phyloP scores from a whole-genome alignment of 2,797 vertebrate genomes.

The Triplophysa bombifrons region DNA sequence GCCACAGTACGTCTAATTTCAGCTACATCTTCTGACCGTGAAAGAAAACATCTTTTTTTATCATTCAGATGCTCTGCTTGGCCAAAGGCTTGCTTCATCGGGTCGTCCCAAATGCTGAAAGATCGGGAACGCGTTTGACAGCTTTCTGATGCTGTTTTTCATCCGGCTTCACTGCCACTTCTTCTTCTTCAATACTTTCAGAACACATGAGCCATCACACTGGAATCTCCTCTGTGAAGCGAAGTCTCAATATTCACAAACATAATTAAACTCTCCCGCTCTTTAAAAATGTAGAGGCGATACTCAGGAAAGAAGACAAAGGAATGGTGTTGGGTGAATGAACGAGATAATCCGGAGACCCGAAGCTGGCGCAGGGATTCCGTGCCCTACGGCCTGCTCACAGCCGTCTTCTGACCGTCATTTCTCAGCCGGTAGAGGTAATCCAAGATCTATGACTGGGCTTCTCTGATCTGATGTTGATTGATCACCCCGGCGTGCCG shows the following conservation, averaged over 20 bases:
- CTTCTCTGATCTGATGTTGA: constrained; percentile 70
- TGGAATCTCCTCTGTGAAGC: background rate
- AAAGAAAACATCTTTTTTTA: constrained; percentile 9
- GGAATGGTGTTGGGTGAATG: background rate
- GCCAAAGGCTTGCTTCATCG: constrained; percentile 4
- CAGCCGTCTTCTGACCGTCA: constrained; percentile 35
- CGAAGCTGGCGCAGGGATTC: background rate
- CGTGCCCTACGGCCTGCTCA: constrained; percentile 5
- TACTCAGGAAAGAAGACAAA: background rate
- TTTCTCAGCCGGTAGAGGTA: constrained; percentile 47
- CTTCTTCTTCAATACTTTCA: constrained; percentile 9
- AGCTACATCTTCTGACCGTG: constrained; percentile 23
- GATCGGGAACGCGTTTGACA: background rate
- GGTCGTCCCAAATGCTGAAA: background rate
- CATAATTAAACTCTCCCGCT: background rate
- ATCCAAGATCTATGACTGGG: constrained; percentile 69
- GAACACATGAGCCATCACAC: constrained; percentile 6
- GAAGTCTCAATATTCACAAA: background rate
- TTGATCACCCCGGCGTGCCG: constrained; percentile 68
- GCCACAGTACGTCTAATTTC: constrained; percentile 47
- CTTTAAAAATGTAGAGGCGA: constrained; percentile 4
- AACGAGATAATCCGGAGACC: background rate
- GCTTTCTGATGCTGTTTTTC: constrained; percentile 13
- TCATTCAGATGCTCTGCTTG: constrained; percentile 24
- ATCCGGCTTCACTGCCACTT: background rate